Base-by-base conservation (phyloP, 1,140 invertebrate genomes). In the Zaprionus gabonicus region DNA sequence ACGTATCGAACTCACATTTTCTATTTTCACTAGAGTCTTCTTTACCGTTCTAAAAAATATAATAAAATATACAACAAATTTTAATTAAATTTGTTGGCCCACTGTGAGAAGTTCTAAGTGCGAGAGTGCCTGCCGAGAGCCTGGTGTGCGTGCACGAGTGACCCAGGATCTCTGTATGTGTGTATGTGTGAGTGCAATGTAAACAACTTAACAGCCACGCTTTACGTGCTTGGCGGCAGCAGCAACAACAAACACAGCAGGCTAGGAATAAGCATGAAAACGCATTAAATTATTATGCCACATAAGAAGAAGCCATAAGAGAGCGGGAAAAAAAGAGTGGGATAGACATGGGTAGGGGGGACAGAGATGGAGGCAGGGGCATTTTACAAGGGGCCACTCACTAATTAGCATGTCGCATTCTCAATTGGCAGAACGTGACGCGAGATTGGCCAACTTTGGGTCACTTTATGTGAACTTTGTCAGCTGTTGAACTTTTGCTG, bases 351-450 rank as follows among this genome's bases (percentile, higher is more conserved):
- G 4, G 41, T 44, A 3, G 13, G 13, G 28, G 0, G 27, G 31
- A 23, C 5, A 41, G 25, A 28, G 20, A n/a, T 17, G 27, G 1
- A 15, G 13, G 44, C 44, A 12, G 44, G 49, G 58, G 65, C 10
- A 34, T 36, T 53, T 49, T 51, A 67, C 23, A 46, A 65, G 82
- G 55, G 55, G 36, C 17, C 62, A 55, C 63, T 57, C 75, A 76
- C 83, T 88, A 87, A 87, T 87, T 87, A 87, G 83, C 84, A 81
- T 88, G 83, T 64, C 83, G 75, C 83, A 87, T 78, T 88, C 84
- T 73, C 84, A 81, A 83, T 88, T 83, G 81, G 74, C 63, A 66
- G 74, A 72, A 87, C 83, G 83, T 87, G 83, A 81, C 72, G 71
- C 78, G 69, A 84, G 69, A 87, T 87, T 88, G 82, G 63, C 58